phyloP scores from a whole-genome alignment of 2,888 invertebrate genomes.

The Drosophila niveifrons region DNA sequence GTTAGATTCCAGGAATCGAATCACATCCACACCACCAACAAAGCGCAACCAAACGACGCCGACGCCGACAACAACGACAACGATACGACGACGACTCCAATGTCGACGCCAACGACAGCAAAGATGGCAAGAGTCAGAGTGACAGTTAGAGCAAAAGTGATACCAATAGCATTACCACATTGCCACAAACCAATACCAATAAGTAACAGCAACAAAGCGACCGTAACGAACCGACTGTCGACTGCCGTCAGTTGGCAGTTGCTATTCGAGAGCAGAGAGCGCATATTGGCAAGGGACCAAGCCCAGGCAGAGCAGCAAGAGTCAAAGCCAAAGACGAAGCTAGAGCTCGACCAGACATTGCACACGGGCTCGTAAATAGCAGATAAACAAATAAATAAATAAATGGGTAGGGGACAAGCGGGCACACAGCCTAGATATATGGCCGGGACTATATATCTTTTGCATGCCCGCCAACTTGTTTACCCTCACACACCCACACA shows the following conservation, averaged over 20 bases:
- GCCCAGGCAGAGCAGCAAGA: background rate
- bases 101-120: slow-evolving; percentile 39
- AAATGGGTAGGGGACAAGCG: slow-evolving; percentile 37
- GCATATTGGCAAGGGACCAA: background rate
- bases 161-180: slow-evolving; percentile 27
- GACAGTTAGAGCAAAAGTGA: slow-evolving; percentile 42
- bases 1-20: slow-evolving; percentile 85
- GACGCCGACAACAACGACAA: slow-evolving; percentile 38
- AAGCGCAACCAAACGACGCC: slow-evolving; percentile 40
- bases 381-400: slow-evolving; percentile 77
- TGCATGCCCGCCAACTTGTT: slow-evolving; percentile 50
- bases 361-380: slow-evolving; percentile 69
- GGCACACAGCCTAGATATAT: slow-evolving; percentile 68
- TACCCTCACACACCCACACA: slow-evolving; percentile 36
- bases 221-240: slow-evolving; percentile 58
- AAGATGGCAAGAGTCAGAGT: slow-evolving; percentile 38
- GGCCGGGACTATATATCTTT: slow-evolving; percentile 75
- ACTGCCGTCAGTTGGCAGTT: slow-evolving; percentile 4
- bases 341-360: slow-evolving; percentile 23
- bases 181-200: slow-evolving; percentile 26
- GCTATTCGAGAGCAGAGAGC: slow-evolving; percentile 32
- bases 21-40: slow-evolving; percentile 63
- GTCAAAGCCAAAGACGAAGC: slow-evolving; percentile 8
- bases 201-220: slow-evolving; percentile 67
- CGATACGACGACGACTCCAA: slow-evolving; percentile 35